Evolutionary conservation across 2,113 vertebrate genomes (phyloP), one percentile per base, ranked within the genome.

Genomic region (Grammatotria lemairii): DNA sequence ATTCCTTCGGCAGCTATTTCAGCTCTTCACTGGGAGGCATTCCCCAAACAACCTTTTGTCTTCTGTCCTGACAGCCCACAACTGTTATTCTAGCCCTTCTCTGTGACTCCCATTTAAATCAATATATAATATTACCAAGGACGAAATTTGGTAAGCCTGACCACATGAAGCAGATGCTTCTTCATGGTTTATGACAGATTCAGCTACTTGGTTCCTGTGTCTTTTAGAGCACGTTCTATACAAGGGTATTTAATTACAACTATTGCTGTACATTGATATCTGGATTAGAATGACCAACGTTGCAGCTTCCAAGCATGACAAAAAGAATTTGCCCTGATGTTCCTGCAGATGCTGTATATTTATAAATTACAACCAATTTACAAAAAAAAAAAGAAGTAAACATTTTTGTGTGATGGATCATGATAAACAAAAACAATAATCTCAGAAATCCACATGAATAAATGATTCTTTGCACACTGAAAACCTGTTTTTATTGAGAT

Each of bases 51-150:
- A 92, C 89, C 91, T 92, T 95, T 91, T 93, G 95, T 96, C 95
- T 95, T 93, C 40, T 26, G 26, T 17, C 79, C 87, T 93, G 93
- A 93, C 93, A 94, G 93, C 82, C 81, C 86, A 42, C 92, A 88
- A 93, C 92, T 96, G 95, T 93, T 94, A 93, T 88, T 89, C 88
- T 86, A 95, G 92, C 90, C 92, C 89, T 89, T 80, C 85, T 54
- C 57, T 45, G 84, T 40, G 33, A 78, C 91, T 91, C 88, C 87
- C 89, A 88, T 91, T 96, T 94, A 95, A 94, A 95, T 96, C 94
- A 95, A 94, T 95, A 95, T 95, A 95, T 96, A 96, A 95, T 90
- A 95, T 96, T 96, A 96, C 95, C 93, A 85, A 91, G 95, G 95
- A 91, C 49, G 86, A 92, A 93, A 93, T 88, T 80, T 68, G 85